Base-by-base conservation (phyloP, 2,888 invertebrate species). In the Cryptophagus acutangulus region DNA sequence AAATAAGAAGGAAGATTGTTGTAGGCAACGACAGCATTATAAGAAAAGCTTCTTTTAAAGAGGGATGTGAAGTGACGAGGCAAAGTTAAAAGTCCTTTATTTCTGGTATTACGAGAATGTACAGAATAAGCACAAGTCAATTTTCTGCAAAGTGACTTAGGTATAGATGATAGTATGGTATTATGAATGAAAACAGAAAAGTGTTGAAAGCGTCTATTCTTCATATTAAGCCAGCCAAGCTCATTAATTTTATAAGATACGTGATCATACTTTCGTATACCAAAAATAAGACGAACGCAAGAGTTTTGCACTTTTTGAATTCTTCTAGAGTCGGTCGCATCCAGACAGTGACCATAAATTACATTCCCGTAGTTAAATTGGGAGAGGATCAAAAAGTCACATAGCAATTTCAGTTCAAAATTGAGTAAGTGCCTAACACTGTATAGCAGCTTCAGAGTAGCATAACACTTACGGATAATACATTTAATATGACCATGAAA, bases 211-310 rank as follows among this genome's bases (percentile, higher is more conserved):
- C 31, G 26, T 16, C 34, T 14, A 12, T 35, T 15, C 30, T 16
- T 10, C 35, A 40, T 40, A 17, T 33, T 20, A 18, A 39, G 35
- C 35, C 40, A 40, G 10, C 29, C 20, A 14, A 34, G n/a, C n/a
- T n/a, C n/a, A n/a, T n/a, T n/a, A n/a, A n/a, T n/a, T n/a, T n/a
- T n/a, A n/a, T n/a, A n/a, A n/a, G n/a, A n/a, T n/a, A n/a, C n/a
- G n/a, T n/a, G n/a, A n/a, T n/a, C n/a, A n/a, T n/a, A n/a, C n/a
- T 40, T 40, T 40, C 29, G 17, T 24, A 39, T 33, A 10, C 34
- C 28, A 26, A 28, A 39, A 10, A 39, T 33, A 14, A 26, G 34
- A 12, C 26, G 10, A 10, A 34, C 17, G 17, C 17, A 39, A 5
- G 33, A 26, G 17, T 26, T 39, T 28, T 39, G 39, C 4, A 26